phyloP scores from a whole-genome alignment of 2,888 invertebrate species.

The Megaustenia siamemsis region DNA sequence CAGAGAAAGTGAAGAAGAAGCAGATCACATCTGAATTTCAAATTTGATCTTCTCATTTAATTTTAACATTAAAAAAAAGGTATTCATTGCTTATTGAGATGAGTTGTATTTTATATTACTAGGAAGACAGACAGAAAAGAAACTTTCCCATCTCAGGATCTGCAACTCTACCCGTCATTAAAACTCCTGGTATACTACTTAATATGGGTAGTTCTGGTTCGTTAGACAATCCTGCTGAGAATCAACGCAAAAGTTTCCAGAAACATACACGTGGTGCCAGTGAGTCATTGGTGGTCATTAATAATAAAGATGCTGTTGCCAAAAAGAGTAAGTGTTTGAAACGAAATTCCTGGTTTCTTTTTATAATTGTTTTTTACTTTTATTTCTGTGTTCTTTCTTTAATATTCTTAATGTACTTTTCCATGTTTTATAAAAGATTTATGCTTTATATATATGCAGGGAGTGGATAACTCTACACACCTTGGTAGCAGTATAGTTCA shows the following conservation, averaged over 20 bases:
- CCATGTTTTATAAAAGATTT: too few relatives aligned
- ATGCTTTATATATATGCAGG: too few relatives aligned
- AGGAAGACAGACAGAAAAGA: slow-evolving; percentile 48
- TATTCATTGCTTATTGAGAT: neutral
- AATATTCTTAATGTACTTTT: too few relatives aligned
- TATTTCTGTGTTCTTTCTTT: too few relatives aligned
- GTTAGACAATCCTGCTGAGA: slow-evolving; percentile 37
- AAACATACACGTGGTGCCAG: slow-evolving; percentile 63
- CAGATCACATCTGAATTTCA: too few relatives aligned
- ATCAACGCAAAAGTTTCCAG: slow-evolving; percentile 61
- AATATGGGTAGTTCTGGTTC: slow-evolving; percentile 38
- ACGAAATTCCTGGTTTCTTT: too few relatives aligned
- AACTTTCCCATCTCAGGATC: slow-evolving; percentile 20
- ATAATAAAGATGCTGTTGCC: slow-evolving; percentile 47
- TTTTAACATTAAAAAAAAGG: neutral
- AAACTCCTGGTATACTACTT: slow-evolving; percentile 58
- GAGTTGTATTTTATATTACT: neutral
- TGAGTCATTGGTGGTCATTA: slow-evolving; percentile 59
- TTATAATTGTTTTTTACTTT: too few relatives aligned
- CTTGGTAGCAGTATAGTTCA: too few relatives aligned
- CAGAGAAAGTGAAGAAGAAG: too few relatives aligned
- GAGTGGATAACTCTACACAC: too few relatives aligned
- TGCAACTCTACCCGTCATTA: slow-evolving; percentile 56
- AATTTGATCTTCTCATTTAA: too few relatives aligned
- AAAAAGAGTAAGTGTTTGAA: slow-evolving; percentile 56